Conservation (phyloP, 1,140 invertebrate genomes). For the Pseudachorutes palmiensis region DNA sequence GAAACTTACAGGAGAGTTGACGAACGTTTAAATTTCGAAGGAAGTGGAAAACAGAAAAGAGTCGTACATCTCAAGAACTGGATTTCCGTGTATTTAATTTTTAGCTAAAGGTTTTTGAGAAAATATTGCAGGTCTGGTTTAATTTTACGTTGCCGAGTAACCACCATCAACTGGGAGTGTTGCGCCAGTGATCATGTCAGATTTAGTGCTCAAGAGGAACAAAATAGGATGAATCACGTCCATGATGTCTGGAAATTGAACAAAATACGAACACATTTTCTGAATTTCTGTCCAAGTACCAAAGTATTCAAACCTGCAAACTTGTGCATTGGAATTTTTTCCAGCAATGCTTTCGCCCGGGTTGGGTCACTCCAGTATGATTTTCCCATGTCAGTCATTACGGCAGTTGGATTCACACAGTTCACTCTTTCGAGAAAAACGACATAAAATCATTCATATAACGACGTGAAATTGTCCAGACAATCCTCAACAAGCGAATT, state of each 20-base stretch:
- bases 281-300: too few species aligned
- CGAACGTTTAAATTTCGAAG: too few species aligned
- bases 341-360: slow-evolving; percentile 57
- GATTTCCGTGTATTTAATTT: too few species aligned
- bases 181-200: slow-evolving; percentile 69
- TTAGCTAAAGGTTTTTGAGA: too few species aligned
- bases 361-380: slow-evolving; percentile 71
- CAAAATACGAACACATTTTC: slow-evolving; percentile 36
- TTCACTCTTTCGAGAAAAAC: slow-evolving; percentile 56
- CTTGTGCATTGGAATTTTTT: slow-evolving; percentile 68
- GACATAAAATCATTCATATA: too few species aligned
- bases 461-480: too few species aligned
- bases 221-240: slow-evolving; percentile 74
- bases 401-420: slow-evolving; percentile 72
- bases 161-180: slow-evolving; percentile 76
- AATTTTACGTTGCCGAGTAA: slow-evolving; percentile 45
- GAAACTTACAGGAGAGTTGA: too few species aligned
- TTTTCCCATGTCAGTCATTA: slow-evolving; percentile 79
- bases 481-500: too few species aligned
- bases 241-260: slow-evolving; percentile 70
- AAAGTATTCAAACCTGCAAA: slow-evolving; percentile 51
- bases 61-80: too few species aligned
- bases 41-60: too few species aligned
- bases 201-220: slow-evolving; percentile 70
- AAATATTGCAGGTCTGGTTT: too few species aligned